Evolutionary conservation across 2,888 invertebrate genomes (phyloP), one percentile per base, ranked within the genome.

Genomic region (Caenorhabditis wallacei): DNA sequence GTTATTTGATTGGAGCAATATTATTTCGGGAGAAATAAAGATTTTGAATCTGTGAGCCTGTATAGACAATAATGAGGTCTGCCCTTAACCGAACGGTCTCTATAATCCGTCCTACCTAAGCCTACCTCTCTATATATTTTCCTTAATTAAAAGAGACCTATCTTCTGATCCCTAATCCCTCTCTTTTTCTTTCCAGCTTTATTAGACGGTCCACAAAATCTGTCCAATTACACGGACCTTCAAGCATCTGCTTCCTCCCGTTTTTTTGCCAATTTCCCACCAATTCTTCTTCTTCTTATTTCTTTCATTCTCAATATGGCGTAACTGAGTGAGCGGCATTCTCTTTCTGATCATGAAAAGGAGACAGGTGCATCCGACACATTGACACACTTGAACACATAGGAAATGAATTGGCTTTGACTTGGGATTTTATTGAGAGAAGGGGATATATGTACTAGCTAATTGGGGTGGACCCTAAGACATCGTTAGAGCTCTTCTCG

Each of bases 331-430:
- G 18, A 54, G 74, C 75, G 75, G 75, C 75, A 61, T 43, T 40
- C 26, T 24, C 24, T 61, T 66, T 74, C 63, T 74, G 46, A 13
- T 20, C 20, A 54, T 56, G 43, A 18, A 18, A 11, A 26, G 18
- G 59, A 69, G 69, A 78, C 78, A 78, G 78, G 78, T 78, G 78
- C 78, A 78, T 78, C 78, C 78, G 69, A 78, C 78, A 69, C 78
- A 78, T 78, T 78, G 78, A 78, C 78, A 78, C 78, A 78, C 78
- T 78, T 78, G 78, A 69, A 48, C 46, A 48, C 46, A 4, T 13
- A 18, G 18, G 5, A 18, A 69, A 69, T 61, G 66, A 78, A 78
- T 69, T 66, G 61, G 40, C 72, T 26, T 51, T 53, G 46, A 56
- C 40, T 40, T 40, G 75, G 24, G 8, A 24, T 13, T 53, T 13